phyloP scores from a whole-genome alignment of 2,113 vertebrate genomes.

The Rhabdornis inornatus region DNA sequence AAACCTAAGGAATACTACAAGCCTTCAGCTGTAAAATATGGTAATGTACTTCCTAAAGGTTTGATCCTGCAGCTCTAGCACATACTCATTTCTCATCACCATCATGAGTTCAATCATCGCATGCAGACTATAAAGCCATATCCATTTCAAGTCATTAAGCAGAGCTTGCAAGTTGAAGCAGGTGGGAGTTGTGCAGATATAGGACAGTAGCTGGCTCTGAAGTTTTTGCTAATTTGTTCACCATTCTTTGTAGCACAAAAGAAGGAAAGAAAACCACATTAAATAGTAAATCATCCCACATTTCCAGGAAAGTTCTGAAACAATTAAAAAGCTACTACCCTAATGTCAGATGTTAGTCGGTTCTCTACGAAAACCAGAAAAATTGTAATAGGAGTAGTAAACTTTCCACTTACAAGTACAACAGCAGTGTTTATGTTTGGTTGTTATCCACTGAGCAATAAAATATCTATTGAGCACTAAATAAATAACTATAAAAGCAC shows the following conservation, averaged over 20 bases:
- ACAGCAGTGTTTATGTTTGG: not conserved
- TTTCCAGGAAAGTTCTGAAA: not conserved
- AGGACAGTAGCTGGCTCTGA: not conserved
- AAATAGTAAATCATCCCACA: conserved; percentile 5
- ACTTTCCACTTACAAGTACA: not conserved
- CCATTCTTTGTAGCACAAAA: not conserved
- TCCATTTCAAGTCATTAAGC: not conserved
- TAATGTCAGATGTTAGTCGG: not conserved
- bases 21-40: not conserved
- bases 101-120: not conserved
- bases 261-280: not conserved
- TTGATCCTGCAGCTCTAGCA: not conserved
- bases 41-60: not conserved
- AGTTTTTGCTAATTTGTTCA: conserved; percentile 20
- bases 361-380: not conserved
- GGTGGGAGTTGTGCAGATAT: not conserved
- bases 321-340: not conserved
- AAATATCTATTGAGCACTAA: not conserved
- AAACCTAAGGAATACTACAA: not conserved
- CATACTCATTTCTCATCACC: not conserved
- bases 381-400: not conserved
- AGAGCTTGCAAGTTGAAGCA: not conserved
- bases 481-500: not conserved
- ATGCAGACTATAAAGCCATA: not conserved
- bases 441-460: not conserved